Evolutionary conservation across 2,797 vertebrate species (phyloP).

Genomic region (Argyrosomus regius): DNA sequence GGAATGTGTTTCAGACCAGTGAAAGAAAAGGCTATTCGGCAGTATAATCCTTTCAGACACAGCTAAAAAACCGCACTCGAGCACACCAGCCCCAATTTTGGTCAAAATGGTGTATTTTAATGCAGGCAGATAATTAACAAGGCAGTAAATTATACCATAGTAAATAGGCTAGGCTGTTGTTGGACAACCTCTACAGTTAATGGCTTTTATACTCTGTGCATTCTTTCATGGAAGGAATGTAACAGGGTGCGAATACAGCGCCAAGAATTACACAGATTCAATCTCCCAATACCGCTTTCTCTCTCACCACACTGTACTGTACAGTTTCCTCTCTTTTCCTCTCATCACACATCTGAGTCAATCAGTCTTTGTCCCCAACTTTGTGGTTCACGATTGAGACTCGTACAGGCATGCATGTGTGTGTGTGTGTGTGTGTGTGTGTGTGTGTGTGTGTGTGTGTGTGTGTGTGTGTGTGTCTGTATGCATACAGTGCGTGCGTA

Average conservation of each 20-base stretch:
- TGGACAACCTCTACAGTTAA: constrained; percentile 65
- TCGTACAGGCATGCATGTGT: constrained; percentile 2
- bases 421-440: constrained; percentile 20
- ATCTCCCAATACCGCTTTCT: constrained; percentile 22
- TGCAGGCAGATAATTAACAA: constrained; percentile 67
- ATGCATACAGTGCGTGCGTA: constrained; percentile 6
- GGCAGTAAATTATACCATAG: constrained; percentile 63
- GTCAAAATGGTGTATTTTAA: constrained; percentile 65
- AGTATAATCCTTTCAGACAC: constrained; percentile 48
- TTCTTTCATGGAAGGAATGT: constrained; percentile 76
- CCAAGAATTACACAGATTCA: constrained; percentile 65
- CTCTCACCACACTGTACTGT: constrained; percentile 18
- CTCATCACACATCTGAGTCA: constrained; percentile 34
- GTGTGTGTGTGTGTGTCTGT: constrained; percentile 20
- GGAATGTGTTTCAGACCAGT: constrained; percentile 58
- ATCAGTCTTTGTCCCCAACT: constrained; percentile 29
- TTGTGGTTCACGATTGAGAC: constrained; percentile 22
- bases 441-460: constrained; percentile 9
- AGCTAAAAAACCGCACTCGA: constrained; percentile 37
- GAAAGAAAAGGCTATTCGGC: constrained; percentile 34
- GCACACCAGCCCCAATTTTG: constrained; percentile 61
- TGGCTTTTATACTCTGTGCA: constrained; percentile 67
- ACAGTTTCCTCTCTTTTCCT: constrained; percentile 12
- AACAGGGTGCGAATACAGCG: constrained; percentile 46
- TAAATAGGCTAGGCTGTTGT: constrained; percentile 67